Base-by-base conservation (phyloP, 2,113 vertebrate genomes). In the Brienomyrus brachyistius region DNA sequence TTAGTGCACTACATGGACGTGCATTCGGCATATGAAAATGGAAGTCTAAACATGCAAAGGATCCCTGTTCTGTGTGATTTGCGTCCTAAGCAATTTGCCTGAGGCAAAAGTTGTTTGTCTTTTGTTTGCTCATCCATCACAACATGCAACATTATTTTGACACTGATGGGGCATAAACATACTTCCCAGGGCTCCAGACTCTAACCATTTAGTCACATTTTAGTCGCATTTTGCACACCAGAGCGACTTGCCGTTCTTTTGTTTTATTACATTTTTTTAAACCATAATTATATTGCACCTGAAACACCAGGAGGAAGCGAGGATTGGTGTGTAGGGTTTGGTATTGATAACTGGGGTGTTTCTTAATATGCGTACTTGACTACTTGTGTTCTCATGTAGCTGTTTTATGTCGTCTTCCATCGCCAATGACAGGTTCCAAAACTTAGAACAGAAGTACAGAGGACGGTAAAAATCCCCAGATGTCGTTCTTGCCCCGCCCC, bases 21-120 rank as follows among this genome's bases (percentile, higher is more conserved):
- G 51, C 51, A 9, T 52, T 87, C 27, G 56, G 48, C 84, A 51
- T 17, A 51, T 9, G 48, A 52, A 82, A 17, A 27, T 15, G 48
- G 45, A 13, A 35, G 23, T 56, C 7, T n/a, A 21, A 52, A 17
- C 51, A 10, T 54, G 10, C 23, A 7, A 13, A 13, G 85, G 15
- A 35, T 87, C 15, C 85, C 85, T 56, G 51, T 56, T 87, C 51
- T 56, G 19, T 27, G 6, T 87, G 85, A 54, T 87, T 87, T 87
- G 27, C 51, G 31, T 87, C 15, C 19, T 27, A 2, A 35, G 13
- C n/a, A 19, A 56, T 87, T 50, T 54, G 50, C 85, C 50, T 19
- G 11, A 52, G 31, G 48, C 51, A 27, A 19, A 15, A 23, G 21
- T 51, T 23, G 8, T 19, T 54, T 51, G 31, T 54, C 15, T 27